Percentiles rank a stretch among this genome's conserved stretches.
Evolutionary conservation across 2,888 invertebrate genomes (phyloP).

Genomic region (Dascillus cervinus): DNA sequence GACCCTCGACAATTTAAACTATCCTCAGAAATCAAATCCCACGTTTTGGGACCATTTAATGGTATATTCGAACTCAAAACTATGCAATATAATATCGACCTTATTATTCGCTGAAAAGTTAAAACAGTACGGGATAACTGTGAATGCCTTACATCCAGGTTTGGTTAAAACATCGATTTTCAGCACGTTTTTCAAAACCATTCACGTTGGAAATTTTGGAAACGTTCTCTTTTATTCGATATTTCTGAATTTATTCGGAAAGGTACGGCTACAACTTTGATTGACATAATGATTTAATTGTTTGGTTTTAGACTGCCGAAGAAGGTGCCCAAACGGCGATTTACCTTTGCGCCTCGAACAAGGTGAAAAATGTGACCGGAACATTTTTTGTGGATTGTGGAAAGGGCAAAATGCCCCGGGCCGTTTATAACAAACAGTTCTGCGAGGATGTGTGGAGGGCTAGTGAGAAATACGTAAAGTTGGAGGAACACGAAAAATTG

Average conservation of each 20-base stretch:
- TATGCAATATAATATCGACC: slow-evolving; percentile 34
- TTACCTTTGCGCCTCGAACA: neutral
- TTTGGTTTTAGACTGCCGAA: too few species aligned
- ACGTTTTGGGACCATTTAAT: neutral
- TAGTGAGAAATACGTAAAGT: neutral
- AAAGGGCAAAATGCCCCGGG: neutral
- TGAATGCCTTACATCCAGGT: slow-evolving; percentile 37
- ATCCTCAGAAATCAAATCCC: neutral
- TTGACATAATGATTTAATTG: too few species aligned
- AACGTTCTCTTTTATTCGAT: too few species aligned
- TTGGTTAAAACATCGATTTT: slow-evolving; percentile 26
- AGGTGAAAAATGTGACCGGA: neutral
- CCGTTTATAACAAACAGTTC: neutral
- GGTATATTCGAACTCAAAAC: slow-evolving; percentile 33
- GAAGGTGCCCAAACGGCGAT: neutral
- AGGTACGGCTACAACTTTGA: too few species aligned
- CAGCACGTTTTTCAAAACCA: too few species aligned
- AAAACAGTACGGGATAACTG: slow-evolving; percentile 29
- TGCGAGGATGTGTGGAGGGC: neutral
- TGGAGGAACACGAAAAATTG: too few species aligned
- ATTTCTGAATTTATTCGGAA: too few species aligned
- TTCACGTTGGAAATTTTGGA: too few species aligned
- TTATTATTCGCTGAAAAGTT: slow-evolving; percentile 33
- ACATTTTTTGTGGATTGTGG: neutral
- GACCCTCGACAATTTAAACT: slow-evolving; percentile 17